These are phyloP conservation scores for Lutjanus argentimaculatus DNA, from an alignment of 2,797 vertebrate species.

Conservation along the genomic window DNA sequence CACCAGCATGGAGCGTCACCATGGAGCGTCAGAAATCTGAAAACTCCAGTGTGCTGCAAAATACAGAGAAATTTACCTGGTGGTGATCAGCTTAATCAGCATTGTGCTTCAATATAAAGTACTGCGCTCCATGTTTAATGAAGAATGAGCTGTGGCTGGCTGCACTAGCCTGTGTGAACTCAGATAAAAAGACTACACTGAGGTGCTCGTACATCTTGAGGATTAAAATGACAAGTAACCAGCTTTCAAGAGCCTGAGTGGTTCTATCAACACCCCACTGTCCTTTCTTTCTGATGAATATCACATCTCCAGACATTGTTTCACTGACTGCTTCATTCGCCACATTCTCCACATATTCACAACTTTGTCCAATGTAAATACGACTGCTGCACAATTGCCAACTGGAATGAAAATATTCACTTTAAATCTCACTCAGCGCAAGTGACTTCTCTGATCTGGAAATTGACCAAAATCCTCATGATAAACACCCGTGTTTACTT, in stretches of 20 bases:
- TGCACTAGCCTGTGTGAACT: neutral
- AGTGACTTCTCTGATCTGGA: constrained; percentile 32
- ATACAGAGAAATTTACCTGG: too few relatives aligned
- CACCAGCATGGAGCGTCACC: too few relatives aligned
- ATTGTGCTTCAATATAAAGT: too few relatives aligned
- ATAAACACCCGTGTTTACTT: constrained; percentile 56
- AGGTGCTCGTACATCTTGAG: neutral
- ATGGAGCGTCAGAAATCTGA: too few relatives aligned
- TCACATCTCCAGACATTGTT: neutral
- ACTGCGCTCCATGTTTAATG: too few relatives aligned
- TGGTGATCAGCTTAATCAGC: too few relatives aligned
- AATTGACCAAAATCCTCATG: constrained; percentile 33
- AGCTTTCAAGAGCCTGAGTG: neutral
- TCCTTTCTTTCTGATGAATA: neutral
- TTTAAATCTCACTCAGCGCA: constrained; percentile 25
- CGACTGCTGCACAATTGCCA: neutral
- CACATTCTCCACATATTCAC: neutral
- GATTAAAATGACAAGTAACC: neutral
- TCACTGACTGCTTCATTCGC: neutral
- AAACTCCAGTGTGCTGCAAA: too few relatives aligned
- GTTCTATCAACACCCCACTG: neutral
- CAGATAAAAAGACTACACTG: too few relatives aligned
- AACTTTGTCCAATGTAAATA: constrained; percentile 15
- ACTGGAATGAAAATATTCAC: constrained; percentile 16
- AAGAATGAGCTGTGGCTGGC: neutral